Evolutionary conservation across 2,113 vertebrate genomes (phyloP), one percentile per base, ranked within the genome.

Genomic region (Thomomys bottae): DNA sequence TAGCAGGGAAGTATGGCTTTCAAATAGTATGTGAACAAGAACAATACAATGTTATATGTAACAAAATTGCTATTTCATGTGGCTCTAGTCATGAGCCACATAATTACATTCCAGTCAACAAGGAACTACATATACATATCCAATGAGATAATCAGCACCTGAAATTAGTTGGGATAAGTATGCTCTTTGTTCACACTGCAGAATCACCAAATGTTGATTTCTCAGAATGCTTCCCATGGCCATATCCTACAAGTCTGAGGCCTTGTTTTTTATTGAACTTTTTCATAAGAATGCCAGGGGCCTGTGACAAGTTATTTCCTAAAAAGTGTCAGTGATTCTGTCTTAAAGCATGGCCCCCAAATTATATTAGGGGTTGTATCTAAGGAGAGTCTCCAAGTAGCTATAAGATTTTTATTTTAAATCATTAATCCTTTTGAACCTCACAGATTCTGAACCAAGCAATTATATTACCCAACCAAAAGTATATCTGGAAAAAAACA

Each of bases 231-330:
- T 17, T 64, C 24, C 10, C 32, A 21, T 67, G 26, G 54, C 15
- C 57, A 6, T 20, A 4, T 89, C 49, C 87, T 40, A 79, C 0
- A 78, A 84, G 45, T 71, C 42, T 14, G 49, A 15, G 9, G 45
- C 18, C 18, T 54, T 54, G 49, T 88, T 0, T 82, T 67, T 49
- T 63, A 45, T 57, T 75, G 17, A 30, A 93, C 75, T 93, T 82
- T 94, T 57, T 38, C 49, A 26, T 87, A 45, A 85, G 54, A 90
- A 63, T 76, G 57, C 42, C 49, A 34, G n/a, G 89, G 75, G n/a
- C 57, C 79, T 75, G 0, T 93, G 80, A 79, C 1, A 40, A 64
- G 23, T 77, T 89, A 23, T 38, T 42, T 95, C 64, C 64, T 45
- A 72, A 14, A 83, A 36, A 72, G 49, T 54, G 49, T 54, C 49